Evolutionary conservation across 23 tunicate species (phyloP).

Genomic region (Styela plicata): DNA sequence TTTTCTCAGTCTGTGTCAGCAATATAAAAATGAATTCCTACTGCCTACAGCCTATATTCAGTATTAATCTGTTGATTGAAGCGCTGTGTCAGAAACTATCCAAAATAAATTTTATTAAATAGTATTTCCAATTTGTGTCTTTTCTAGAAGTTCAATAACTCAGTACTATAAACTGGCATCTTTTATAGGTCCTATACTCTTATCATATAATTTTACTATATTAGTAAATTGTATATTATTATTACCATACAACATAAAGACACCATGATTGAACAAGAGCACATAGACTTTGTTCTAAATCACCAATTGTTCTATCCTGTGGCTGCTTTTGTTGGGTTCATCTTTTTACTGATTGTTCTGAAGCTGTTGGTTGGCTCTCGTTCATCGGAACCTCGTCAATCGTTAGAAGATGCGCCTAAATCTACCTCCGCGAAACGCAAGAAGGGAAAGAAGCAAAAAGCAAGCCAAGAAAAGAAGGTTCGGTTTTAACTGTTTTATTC

Average conservation of each 20-base stretch:
- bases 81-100: too few species aligned
- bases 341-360: not conserved
- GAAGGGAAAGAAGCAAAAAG: slow-evolving; percentile 8
- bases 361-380: not conserved
- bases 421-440: slow-evolving; percentile 4
- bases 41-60: too few species aligned
- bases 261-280: slow-evolving; percentile 10
- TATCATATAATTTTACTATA: not conserved
- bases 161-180: too few species aligned
- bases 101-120: too few species aligned
- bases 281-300: not conserved
- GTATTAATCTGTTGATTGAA: too few species aligned
- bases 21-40: too few species aligned
- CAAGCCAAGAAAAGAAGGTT: slow-evolving; percentile 6
- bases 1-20: too few species aligned
- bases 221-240: not conserved
- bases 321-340: not conserved
- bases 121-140: too few species aligned
- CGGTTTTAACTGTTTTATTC: too few species aligned
- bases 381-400: not conserved
- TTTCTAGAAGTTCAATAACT: too few species aligned
- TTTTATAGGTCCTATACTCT: not conserved
- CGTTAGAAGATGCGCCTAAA: not conserved
- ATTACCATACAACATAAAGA: not conserved
- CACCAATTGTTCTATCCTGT: slow-evolving; percentile 7